Evolutionary conservation across 2,113 vertebrate genomes (phyloP), one percentile per base, ranked within the genome.

Genomic region (Regulus satrapa): DNA sequence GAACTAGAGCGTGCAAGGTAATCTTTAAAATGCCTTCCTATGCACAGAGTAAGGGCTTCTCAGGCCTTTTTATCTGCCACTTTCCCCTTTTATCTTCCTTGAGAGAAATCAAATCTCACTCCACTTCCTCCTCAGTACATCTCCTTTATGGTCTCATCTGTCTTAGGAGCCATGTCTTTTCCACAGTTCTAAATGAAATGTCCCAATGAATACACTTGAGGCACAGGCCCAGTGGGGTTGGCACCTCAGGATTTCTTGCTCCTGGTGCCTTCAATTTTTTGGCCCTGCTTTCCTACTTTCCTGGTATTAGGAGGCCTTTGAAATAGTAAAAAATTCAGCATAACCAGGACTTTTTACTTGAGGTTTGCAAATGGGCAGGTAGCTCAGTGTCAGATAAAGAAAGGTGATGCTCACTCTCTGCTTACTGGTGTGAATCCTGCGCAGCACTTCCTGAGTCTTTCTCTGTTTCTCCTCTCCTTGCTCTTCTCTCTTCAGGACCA

Each of bases 381-480:
- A 83, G 36, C 29, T 87, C 55, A 72, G 38, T 29, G 46, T 55
- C 87, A 34, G 59, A 59, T 17, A 88, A 66, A 85, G 38, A 89
- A 72, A 6, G 13, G 34, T 43, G 85, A 84, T 84, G 69, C 97
- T 94, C 43, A 98, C 98, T 98, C 92, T 96, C n/a, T 94, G 96
- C 66, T 98, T 96, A 80, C 94, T 97, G 59, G 62, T 86, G 45
- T 96, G 97, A 94, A 97, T 96, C 62, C 91, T 97, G 75, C 2
- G 54, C 86, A 98, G 81, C 52, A 97, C 31, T 43, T 98, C 97
- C 86, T 96, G 96, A 51, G 93, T 52, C 77, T 32, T 95, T 56
- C 79, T 94, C 73, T 94, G 91, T 87, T 63, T 97, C 91, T 98
- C 94, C 52, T 96, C 92, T 62, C 67, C 89, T 94, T 89, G 92